Base-by-base conservation (phyloP, 2,797 vertebrate species). In the Pempheris klunzingeri region DNA sequence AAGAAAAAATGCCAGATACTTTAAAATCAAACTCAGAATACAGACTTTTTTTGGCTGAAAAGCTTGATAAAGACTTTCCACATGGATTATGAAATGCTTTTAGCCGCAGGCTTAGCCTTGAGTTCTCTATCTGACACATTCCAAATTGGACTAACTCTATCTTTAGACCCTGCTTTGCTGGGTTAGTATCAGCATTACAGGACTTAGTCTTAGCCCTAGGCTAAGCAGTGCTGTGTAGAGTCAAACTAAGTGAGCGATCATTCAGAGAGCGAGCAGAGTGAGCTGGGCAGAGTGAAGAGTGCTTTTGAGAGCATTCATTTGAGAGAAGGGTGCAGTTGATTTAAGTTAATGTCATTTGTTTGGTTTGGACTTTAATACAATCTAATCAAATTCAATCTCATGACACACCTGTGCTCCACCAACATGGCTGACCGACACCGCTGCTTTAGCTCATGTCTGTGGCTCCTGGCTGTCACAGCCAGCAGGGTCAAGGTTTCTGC, bases 241-340 rank as follows among this genome's bases (percentile, higher is more conserved):
- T 63, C 66, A 53, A 66, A 74, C 58, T 61, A 64, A 71, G 3
- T 22, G n/a, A 71, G 53, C 43, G 70, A 57, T 43, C 5, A 13
- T 63, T 44, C 24, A 61, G 55, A 66, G n/a, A 67, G 39, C 3
- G n/a, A 28, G 46, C 5, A 14, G 17, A 55, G 34, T 38, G 39
- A 62, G 49, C 14, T 43, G 26, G 18, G 41, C 32, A n/a, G n/a
- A n/a, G n/a, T 15, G 20, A 8, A 81, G 44, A 17, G 30, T 20
- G 30, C 26, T 36, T 63, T 49, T 67, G 43, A 36, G 49, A 59
- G 66, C 30, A 20, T 22, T 64, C 4, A n/a, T 57, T 26, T 47
- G 32, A 71, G 43, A 18, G 24, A 69, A 69, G 34, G 43, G 36
- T 30, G 58, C 26, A 28, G 10, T 47, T 47, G 14, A 44, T 5